These are phyloP conservation scores for Saguinus midas DNA, from an alignment of 2,113 vertebrate species.

Conservation along the genomic window DNA sequence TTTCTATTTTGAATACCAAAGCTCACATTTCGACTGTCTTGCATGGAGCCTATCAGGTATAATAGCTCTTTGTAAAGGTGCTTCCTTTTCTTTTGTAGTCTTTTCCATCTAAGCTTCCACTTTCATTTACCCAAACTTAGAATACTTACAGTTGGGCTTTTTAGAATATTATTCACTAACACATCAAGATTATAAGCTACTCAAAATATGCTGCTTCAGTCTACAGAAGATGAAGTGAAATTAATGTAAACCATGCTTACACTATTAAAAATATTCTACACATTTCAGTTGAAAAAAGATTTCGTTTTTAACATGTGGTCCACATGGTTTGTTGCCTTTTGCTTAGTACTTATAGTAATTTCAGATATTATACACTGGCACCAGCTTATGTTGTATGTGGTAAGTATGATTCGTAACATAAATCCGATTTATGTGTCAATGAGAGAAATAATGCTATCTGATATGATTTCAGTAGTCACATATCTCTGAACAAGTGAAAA, in stretches of 20 bases:
- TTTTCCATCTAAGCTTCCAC: slow-evolving; percentile 54
- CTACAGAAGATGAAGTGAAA: slow-evolving; percentile 18
- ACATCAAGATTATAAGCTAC: slow-evolving; percentile 21
- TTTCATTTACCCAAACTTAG: slow-evolving; percentile 41
- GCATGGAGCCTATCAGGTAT: slow-evolving; percentile 81
- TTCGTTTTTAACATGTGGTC: slow-evolving; percentile 57
- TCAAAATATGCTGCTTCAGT: background rate
- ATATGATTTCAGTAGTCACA: background rate
- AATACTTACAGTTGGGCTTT: background rate
- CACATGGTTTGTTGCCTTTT: background rate
- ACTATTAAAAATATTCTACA: slow-evolving; percentile 29
- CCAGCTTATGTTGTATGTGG: slow-evolving; percentile 21
- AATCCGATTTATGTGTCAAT: slow-evolving; percentile 29
- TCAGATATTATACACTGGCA: background rate
- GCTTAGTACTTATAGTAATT: slow-evolving; percentile 19
- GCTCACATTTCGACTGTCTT: slow-evolving; percentile 85
- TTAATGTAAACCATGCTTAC: slow-evolving; percentile 54
- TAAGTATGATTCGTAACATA: slow-evolving; percentile 32
- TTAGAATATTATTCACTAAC: background rate
- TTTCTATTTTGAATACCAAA: slow-evolving; percentile 88
- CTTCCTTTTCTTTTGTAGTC: slow-evolving; percentile 75
- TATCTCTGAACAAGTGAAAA: background rate
- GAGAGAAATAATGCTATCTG: background rate
- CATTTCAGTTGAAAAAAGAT: background rate
- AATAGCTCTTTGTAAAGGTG: slow-evolving; percentile 84